Base-by-base conservation (phyloP, 2,888 invertebrate genomes). In the Spodoptera picta region DNA sequence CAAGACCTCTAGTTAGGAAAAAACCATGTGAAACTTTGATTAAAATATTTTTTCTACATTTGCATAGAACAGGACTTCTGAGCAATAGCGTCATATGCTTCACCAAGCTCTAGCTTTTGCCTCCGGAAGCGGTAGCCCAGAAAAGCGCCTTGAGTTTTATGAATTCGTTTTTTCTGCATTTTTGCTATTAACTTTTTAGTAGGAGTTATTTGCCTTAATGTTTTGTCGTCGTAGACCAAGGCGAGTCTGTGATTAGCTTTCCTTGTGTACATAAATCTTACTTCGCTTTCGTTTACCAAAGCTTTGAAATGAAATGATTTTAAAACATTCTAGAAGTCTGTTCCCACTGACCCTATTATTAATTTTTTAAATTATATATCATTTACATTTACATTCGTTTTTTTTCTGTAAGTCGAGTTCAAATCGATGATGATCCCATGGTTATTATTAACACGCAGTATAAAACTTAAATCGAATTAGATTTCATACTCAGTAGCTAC, bases 121-220 rank as follows among this genome's bases (percentile, higher is more conserved):
- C 70, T 49, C 51, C 23, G 60, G 77, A 70, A 46, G 27, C 49
- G 62, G 60, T 59, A 60, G 48, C 36, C 60, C 44, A 55, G 56
- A 24, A 53, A 64, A 55, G 69, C 49, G 56, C 62, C 68, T 76
- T 70, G 56, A 63, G 54, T 62, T 72, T 69, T 75, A 54, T 71
- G 23, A 53, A n/a, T 65, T 62, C 14, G 24, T 46, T 51, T 61
- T 58, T 62, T 70, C 43, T 77, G 64, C 64, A 60, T 74, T 63
- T 63, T 72, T 67, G 59, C 65, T 61, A 67, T 64, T 67, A 61
- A 46, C 27, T 71, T 60, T 75, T 71, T 48, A 61, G 53, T 45
- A 49, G 51, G 27, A 57, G 48, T 57, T 63, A 52, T 60, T 67
- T 72, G 55, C 55, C 63, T 67, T 59, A 45, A 43, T 50, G 45